phyloP scores from a whole-genome alignment of 1,140 invertebrate species.

The Aporrectodea caliginosa region DNA sequence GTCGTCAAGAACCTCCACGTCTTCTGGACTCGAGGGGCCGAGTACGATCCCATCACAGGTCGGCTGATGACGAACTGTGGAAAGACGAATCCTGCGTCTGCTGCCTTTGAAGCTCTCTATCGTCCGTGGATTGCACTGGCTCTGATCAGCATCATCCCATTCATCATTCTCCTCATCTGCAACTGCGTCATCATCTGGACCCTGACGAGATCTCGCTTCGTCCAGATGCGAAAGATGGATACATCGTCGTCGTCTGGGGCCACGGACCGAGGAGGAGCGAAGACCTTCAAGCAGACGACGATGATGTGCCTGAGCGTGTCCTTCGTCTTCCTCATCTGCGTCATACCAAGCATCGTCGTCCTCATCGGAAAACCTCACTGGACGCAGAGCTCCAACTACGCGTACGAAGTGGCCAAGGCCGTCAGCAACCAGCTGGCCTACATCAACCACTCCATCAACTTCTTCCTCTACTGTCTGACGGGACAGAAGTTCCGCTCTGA shows the following conservation, averaged over 20 bases:
- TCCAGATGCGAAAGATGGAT: neutral
- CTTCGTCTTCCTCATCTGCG: slow-evolving; percentile 31
- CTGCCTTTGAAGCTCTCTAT: slow-evolving; percentile 27
- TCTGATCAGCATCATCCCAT: slow-evolving; percentile 26
- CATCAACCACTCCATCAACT: slow-evolving; percentile 38
- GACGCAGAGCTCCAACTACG: slow-evolving; percentile 8
- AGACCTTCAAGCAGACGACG: slow-evolving; percentile 23
- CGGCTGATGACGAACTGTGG: neutral
- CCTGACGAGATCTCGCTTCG: neutral
- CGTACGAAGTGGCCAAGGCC: slow-evolving; percentile 28
- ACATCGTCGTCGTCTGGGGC: neutral
- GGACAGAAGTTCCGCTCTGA: slow-evolving; percentile 35
- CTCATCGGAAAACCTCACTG: slow-evolving; percentile 33
- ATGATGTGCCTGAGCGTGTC: slow-evolving; percentile 32
- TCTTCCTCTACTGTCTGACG: slow-evolving; percentile 38
- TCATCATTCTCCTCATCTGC: slow-evolving; percentile 27
- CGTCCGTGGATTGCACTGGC: slow-evolving; percentile 35
- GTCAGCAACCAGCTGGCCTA: slow-evolving; percentile 32
- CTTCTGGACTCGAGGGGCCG: slow-evolving; percentile 28
- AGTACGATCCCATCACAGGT: neutral
- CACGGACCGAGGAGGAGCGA: neutral
- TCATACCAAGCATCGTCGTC: slow-evolving; percentile 32
- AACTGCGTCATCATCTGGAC: slow-evolving; percentile 29
- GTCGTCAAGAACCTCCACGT: slow-evolving; percentile 30
- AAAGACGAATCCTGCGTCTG: slow-evolving; percentile 7